Base-by-base conservation (phyloP, 1,140 invertebrate species). In the Cotesia chilonis region DNA sequence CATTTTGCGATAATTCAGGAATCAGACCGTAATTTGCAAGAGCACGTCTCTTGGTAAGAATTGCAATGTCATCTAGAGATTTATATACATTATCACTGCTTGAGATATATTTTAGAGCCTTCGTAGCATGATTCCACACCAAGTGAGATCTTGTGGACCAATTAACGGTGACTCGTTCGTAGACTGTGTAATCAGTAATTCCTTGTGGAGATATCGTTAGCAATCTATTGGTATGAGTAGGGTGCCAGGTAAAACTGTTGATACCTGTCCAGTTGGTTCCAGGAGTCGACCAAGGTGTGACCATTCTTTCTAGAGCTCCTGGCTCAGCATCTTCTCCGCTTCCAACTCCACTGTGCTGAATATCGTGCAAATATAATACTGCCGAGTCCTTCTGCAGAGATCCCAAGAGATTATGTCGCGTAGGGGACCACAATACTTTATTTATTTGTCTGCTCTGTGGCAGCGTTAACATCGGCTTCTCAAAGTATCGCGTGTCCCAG, bases 401-500 rank as follows among this genome's bases (percentile, higher is more conserved):
- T 51, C 93, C 90, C 28, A 97, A 83, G 38, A 95, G 85, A 82
- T 94, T 95, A 41, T 89, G 89, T 79, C 94, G 92, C n/a, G 95
- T 96, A 6, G 95, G 95, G 84, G 95, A 96, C 95, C 95, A 98
- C 60, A 89, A 86, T 38, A 96, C 90, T 85, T 95, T 94, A 12
- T 89, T 86, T 60, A 96, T 89, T 72, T 90, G 90, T 78, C 92
- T 92, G 17, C 85, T 86, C 76, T 95, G 93, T 68, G 89, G 89
- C 63, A 95, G 85, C 41, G 91, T 90, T 10, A 94, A 86, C 64
- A 97, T 88, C 7, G 95, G 95, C 81, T 95, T 94, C 76, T 96
- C 94, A 82, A 97, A 94, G 78, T 92, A 93, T 66, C 96, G 86
- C 38, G 92, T 90, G 86, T 98, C 96, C 96, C 96, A 98, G 59